phyloP scores from a whole-genome alignment of 2,113 vertebrate species.

The Etheostoma spectabile region DNA sequence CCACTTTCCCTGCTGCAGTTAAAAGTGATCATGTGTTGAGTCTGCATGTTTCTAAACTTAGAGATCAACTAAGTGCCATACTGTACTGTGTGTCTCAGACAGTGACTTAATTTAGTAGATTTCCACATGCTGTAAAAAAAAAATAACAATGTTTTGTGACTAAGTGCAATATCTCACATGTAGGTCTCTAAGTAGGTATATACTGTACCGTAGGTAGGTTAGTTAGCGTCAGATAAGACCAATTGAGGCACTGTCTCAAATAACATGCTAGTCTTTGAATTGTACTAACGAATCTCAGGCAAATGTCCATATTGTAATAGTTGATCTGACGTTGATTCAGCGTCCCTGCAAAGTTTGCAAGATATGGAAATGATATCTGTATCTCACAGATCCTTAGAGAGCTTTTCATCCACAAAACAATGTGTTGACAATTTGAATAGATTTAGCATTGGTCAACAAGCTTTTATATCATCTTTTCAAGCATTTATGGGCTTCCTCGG shows the following conservation, averaged over 20 bases:
- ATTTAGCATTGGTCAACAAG: neutral
- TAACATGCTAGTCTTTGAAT: conserved; percentile 52
- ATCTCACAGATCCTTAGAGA: neutral
- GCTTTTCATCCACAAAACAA: neutral
- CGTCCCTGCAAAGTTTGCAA: conserved; percentile 8
- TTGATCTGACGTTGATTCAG: conserved; percentile 9
- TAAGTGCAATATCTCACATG: conserved; percentile 83
- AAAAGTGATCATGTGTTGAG: conserved; percentile 56
- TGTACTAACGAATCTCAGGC: conserved; percentile 57
- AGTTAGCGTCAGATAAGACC: conserved; percentile 27
- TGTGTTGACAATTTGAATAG: neutral
- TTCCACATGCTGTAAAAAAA: conserved; percentile 75
- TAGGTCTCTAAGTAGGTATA: conserved; percentile 57
- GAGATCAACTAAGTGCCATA: conserved; percentile 82
- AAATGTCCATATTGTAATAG: conserved; percentile 5
- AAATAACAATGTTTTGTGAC: conserved; percentile 74
- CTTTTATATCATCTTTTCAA: neutral
- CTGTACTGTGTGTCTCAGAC: conserved; percentile 77
- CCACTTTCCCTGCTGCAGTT: conserved; percentile 40
- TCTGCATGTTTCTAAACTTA: conserved; percentile 76
- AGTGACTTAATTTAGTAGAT: conserved; percentile 77
- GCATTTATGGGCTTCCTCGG: conserved; percentile 26
- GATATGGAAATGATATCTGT: neutral
- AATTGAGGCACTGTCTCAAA: conserved; percentile 64
- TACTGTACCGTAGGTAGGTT: conserved; percentile 50